Percentiles rank a stretch among this genome's conserved stretches.
Conservation (phyloP, 2,888 invertebrate genomes). For the Oligia latruncula region DNA sequence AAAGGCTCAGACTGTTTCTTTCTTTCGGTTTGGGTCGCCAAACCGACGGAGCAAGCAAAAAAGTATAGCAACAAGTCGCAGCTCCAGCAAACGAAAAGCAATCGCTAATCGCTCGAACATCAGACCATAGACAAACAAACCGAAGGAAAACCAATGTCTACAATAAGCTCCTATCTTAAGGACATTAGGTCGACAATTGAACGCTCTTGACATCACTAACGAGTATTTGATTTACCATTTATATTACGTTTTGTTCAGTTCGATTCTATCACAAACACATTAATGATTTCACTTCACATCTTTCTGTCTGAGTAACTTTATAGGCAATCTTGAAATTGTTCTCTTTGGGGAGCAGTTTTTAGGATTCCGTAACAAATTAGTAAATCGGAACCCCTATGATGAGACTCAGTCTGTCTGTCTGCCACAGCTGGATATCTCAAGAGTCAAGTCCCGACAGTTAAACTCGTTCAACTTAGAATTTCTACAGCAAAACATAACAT, state of each 20-base stretch:
- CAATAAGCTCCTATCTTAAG: constrained; percentile 62
- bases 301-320: constrained; percentile 59
- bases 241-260: constrained; percentile 73
- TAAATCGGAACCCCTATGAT: too few relatives aligned
- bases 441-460: not conserved
- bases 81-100: not conserved
- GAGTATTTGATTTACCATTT: constrained; percentile 80
- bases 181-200: constrained; percentile 68
- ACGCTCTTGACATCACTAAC: constrained; percentile 66
- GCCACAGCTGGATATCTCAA: too few relatives aligned
- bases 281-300: constrained; percentile 70
- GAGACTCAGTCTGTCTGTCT: too few relatives aligned
- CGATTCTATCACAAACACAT: constrained; percentile 73
- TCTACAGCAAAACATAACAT: not conserved
- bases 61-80: not conserved
- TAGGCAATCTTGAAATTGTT: constrained; percentile 44
- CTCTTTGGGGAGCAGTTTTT: constrained; percentile 9
- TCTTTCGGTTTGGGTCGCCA: not conserved
- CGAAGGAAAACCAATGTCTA: constrained; percentile 57
- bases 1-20: not conserved
- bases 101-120: constrained; percentile 44
- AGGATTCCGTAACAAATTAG: too few relatives aligned
- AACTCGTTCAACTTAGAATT: not conserved
- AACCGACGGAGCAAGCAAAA: not conserved
- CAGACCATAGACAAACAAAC: constrained; percentile 57